Evolutionary conservation across 2,113 vertebrate genomes (phyloP).

Genomic region (Heterotilapia buettikoferi): DNA sequence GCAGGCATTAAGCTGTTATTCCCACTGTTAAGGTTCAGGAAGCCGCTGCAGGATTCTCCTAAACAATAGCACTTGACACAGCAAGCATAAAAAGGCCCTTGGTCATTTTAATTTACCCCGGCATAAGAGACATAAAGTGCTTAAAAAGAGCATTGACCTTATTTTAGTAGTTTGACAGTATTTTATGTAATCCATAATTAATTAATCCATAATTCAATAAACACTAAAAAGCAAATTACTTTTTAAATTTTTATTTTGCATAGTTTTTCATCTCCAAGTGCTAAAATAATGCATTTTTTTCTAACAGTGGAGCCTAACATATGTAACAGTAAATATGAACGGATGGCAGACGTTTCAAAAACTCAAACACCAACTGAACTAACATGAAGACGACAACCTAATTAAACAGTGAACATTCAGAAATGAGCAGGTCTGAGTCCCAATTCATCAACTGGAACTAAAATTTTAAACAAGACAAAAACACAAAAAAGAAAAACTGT

Average conservation of each 20-base stretch:
- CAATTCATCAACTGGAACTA: background rate
- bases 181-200: background rate
- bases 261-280: background rate
- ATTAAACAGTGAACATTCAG: background rate
- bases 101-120: background rate
- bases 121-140: fast-evolving
- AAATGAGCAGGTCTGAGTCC: background rate
- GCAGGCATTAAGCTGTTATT: background rate
- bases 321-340: background rate
- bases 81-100: background rate
- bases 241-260: background rate
- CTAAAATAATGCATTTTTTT: background rate
- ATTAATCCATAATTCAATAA: too few relatives aligned
- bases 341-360: background rate
- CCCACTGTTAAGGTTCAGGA: background rate
- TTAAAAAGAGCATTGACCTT: background rate
- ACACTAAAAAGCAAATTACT: background rate
- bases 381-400: background rate
- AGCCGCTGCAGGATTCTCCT: background rate
- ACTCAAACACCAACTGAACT: background rate
- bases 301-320: background rate
- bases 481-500: background rate
- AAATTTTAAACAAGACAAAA: background rate
- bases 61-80: background rate
- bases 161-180: background rate